Evolutionary conservation across 1,140 invertebrate species (phyloP), one percentile per base, ranked within the genome.

Genomic region (Tetragnatha versicolor): DNA sequence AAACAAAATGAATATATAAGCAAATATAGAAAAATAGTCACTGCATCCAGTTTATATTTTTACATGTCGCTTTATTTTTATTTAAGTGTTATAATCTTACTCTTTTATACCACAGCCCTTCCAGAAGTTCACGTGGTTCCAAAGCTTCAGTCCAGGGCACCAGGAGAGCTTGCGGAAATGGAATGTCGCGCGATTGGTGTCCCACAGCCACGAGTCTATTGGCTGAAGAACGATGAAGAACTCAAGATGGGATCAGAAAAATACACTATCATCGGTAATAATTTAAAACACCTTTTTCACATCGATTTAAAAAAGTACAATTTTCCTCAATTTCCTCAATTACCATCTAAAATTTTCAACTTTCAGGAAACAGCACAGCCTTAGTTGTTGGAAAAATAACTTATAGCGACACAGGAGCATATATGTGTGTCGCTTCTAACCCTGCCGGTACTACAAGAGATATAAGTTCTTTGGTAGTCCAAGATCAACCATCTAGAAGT

Each of bases 371-470:
- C 80, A 91, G 91, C 33, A 92, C 91, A 1, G 89, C 90, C 39
- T 84, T 93, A 37, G 87, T 89, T 25, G 88, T 93, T 17, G 87
- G 88, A 53, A 89, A 90, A 61, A 91, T 92, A 51, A 89, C 88
- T 58, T 93, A 91, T 82, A 89, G 90, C 2, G 91, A 92, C 84
- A 92, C 91, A 0, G 92, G 92, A 9, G 91, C 91, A 4, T 93
- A 93, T 85, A 93, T 92, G 90, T 93, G 92, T 83, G 89, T 91
- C 82, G 92, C 91, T 0, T 89, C 88, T 10, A 93, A 91, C 83
- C 87, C 89, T 47, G 92, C 91, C 1, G 92, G 92, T 5, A 86
- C 89, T 65, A 90, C 90, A 45, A 86, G 91, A 65, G 91, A 92
- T 82, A 91, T 92, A 45, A 91, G 91, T 69, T 91, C 91, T n/a